A percentile compares a stretch with the other conserved stretches of the same genome.
These are phyloP conservation scores for Cylloceria caligata DNA, from an alignment of 2,888 invertebrate genomes.

Conservation along the genomic window DNA sequence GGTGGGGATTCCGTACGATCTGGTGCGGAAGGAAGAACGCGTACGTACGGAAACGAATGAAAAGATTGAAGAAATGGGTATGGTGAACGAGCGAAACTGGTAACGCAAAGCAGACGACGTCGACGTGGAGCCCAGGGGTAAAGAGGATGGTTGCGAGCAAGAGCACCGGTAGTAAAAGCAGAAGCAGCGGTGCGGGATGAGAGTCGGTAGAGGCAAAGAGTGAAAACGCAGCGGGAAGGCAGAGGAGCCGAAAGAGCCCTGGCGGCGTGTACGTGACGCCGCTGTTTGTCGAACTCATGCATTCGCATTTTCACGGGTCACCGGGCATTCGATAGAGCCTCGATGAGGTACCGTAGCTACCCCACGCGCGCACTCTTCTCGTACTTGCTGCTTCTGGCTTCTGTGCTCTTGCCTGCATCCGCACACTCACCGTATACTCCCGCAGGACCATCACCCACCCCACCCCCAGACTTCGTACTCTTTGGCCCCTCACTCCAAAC, in stretches of 20 bases:
- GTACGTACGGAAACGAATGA: constrained; percentile 64
- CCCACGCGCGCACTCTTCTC: constrained; percentile 56
- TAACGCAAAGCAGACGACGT: constrained; percentile 59
- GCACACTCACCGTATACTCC: constrained; percentile 47
- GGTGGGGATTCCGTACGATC: constrained; percentile 46
- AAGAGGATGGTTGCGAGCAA: constrained; percentile 24
- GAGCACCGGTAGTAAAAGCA: constrained; percentile 48
- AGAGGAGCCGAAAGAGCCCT: constrained; percentile 56
- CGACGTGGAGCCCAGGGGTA: neutral
- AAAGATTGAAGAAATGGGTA: constrained; percentile 54
- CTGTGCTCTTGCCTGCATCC: constrained; percentile 37
- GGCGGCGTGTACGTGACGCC: constrained; percentile 75
- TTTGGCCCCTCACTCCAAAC: constrained; percentile 23
- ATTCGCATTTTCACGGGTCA: constrained; percentile 82
- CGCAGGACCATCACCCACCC: constrained; percentile 52
- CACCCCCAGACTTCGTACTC: neutral
- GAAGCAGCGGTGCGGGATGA: constrained; percentile 49
- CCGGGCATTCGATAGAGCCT: constrained; percentile 76
- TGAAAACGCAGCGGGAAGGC: constrained; percentile 56
- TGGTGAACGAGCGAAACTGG: constrained; percentile 40
- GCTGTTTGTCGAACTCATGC: constrained; percentile 80
- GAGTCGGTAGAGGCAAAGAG: constrained; percentile 66
- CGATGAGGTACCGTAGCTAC: constrained; percentile 57
- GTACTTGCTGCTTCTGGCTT: constrained; percentile 49
- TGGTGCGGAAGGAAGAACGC: constrained; percentile 60